Base-by-base conservation (phyloP, 2,113 vertebrate genomes). In the Hydropotes inermis region DNA sequence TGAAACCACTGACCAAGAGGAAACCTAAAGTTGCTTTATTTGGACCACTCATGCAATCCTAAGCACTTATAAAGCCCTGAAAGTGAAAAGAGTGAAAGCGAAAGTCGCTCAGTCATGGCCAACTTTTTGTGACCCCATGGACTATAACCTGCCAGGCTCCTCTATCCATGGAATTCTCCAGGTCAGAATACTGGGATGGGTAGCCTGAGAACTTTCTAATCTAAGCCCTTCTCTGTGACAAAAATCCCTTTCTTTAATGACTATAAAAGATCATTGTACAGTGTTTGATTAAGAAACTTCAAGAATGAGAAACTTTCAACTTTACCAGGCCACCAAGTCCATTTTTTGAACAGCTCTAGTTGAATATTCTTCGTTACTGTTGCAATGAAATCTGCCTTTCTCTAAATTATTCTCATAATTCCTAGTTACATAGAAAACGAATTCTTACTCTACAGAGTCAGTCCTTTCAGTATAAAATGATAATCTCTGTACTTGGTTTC, bases 351-450 rank as follows among this genome's bases (percentile, higher is more conserved):
- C 14, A 86, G 10, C n/a, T 89, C 9, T 55, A 79, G 50, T 67
- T 83, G 55, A 95, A 92, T 89, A n/a, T 70, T 92, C 39, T 89
- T 95, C 57, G 16, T 91, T 74, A 95, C 60, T 58, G 94, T 17
- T 70, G 15, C 9, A 89, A 25, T 89, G 21, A 87, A 92, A 90
- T 87, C 12, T 90, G 27, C 6, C 43, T 82, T 89, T 78, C 47
- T 95, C n/a, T 82, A 94, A 92, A 96, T 54, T 67, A 87, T n/a
- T 82, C 30, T 14, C 57, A 33, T 52, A 87, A 84, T 61, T 74
- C 27, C 54, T 89, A 30, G 33, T 57, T 91, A 57, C 25, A 91
- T 0, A 28, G 9, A 55, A 91, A 85, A 90, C 0, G 6, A 83
- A 95, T 55, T 64, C n/a, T 91, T 78, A 11, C 67, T 60, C n/a